phyloP scores from a whole-genome alignment of 1,140 invertebrate genomes.

The Zaprionus davidi region DNA sequence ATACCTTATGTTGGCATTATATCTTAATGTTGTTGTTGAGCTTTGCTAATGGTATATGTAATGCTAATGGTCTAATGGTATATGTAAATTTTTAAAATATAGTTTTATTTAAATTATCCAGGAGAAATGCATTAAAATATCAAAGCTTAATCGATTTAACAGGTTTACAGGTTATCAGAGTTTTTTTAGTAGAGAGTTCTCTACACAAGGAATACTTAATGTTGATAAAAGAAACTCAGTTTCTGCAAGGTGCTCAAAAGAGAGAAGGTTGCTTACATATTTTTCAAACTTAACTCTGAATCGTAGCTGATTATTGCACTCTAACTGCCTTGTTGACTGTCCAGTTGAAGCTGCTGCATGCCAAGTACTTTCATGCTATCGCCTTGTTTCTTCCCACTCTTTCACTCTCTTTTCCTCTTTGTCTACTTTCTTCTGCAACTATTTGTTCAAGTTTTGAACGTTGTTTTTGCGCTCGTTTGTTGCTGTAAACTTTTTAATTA shows the following conservation, averaged over 20 bases:
- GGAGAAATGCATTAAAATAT: no score
- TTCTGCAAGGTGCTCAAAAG: no score
- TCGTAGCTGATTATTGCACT: neutral
- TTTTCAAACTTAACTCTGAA: neutral
- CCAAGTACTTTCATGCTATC: constrained; percentile 17
- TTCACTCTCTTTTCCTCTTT: neutral
- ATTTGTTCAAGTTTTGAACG: constrained; percentile 32
- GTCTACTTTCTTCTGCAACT: neutral
- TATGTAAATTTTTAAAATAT: no score
- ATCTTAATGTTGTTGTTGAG: no score
- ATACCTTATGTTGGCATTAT: neutral
- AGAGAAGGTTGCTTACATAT: neutral
- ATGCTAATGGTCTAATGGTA: no score
- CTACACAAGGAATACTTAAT: no score
- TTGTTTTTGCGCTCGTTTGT: constrained; percentile 33
- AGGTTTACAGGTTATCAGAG: no score
- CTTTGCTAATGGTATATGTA: no score
- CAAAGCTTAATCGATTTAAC: no score
- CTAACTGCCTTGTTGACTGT: constrained; percentile 3
- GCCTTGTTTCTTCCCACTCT: neutral
- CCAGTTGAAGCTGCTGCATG: constrained; percentile 29
- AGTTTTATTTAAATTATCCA: no score
- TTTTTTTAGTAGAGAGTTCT: no score
- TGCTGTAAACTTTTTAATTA: constrained; percentile 65
- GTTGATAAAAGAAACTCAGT: no score